Conservation (phyloP, 2,113 vertebrate species). For the Catharus bicknelli region DNA sequence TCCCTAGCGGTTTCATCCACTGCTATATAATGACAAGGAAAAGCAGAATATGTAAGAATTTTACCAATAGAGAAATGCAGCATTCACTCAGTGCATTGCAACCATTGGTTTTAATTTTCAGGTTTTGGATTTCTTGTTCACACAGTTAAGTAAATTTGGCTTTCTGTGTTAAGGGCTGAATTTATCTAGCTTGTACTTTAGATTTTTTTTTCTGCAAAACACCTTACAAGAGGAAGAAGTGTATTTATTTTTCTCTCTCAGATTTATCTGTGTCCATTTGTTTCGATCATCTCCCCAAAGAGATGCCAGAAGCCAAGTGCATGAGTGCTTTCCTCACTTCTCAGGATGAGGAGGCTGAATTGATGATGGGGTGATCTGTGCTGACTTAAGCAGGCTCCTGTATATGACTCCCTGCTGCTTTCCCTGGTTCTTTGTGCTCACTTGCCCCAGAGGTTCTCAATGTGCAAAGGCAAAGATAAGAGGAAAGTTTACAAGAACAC, state of each 20-base stretch:
- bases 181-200: background rate
- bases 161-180: background rate
- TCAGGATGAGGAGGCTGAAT: background rate
- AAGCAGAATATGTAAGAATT: background rate
- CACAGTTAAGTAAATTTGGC: background rate
- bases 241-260: background rate
- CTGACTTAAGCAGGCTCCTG: background rate
- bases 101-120: background rate
- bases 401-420: background rate
- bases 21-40: background rate
- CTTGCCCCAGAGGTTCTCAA: background rate
- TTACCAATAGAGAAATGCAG: background rate
- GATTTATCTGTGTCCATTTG: background rate
- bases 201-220: background rate
- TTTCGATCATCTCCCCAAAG: background rate
- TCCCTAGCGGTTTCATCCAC: background rate
- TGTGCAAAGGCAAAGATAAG: background rate
- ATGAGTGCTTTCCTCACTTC: background rate
- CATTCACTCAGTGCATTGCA: background rate
- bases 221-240: background rate
- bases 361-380: background rate
- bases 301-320: background rate
- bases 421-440: background rate
- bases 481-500: background rate
- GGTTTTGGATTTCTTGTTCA: background rate